Evolutionary conservation across 2,888 invertebrate species (phyloP).

Genomic region (Monoplex corrugatus): DNA sequence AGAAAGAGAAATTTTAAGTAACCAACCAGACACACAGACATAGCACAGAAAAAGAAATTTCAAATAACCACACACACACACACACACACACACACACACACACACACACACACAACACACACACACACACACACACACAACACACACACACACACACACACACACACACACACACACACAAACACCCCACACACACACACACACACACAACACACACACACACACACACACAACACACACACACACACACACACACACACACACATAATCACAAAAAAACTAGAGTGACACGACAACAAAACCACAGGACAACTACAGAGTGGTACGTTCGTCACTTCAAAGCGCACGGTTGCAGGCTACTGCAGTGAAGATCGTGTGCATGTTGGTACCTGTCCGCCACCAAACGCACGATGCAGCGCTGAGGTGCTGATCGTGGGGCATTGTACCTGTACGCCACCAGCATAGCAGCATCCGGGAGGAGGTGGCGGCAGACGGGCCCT

Average conservation of each 20-base stretch:
- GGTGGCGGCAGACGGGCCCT: not conserved
- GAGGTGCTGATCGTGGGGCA: too few relatives aligned
- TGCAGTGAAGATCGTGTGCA: not conserved
- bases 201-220: not conserved
- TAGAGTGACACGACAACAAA: not conserved
- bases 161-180: not conserved
- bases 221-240: not conserved
- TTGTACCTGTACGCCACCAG: conserved; percentile 11
- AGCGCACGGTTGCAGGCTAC: not conserved
- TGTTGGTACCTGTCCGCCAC: conserved; percentile 41
- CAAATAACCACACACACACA: not conserved
- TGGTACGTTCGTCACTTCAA: not conserved
- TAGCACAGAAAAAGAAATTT: too few relatives aligned
- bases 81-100: not conserved
- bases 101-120: not conserved
- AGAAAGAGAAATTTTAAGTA: too few relatives aligned
- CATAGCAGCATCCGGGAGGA: not conserved
- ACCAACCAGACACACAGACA: too few relatives aligned
- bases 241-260: too few relatives aligned
- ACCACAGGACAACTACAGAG: not conserved
- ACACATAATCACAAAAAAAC: not conserved
- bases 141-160: not conserved
- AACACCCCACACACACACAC: not conserved
- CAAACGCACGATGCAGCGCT: not conserved
- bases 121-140: not conserved